These are phyloP conservation scores for Danio kyathit DNA, from an alignment of 2,797 vertebrate genomes.

Conservation along the genomic window DNA sequence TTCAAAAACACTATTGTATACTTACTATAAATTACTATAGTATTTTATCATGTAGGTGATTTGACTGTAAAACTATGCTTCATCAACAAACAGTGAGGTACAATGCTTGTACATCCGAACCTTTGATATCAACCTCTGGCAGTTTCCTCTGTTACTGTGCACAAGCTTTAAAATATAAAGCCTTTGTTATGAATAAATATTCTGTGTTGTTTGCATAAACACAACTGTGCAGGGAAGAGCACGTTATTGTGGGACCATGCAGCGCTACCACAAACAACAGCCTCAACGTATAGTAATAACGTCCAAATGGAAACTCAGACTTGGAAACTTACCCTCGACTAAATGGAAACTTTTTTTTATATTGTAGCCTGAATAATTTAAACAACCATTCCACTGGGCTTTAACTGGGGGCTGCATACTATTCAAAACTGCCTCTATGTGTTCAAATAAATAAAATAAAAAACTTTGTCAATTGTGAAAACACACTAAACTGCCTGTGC, in stretches of 20 bases:
- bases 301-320: slow-evolving; percentile 41
- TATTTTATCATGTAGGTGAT: not conserved
- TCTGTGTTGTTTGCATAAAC: slow-evolving; percentile 41
- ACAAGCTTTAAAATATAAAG: slow-evolving; percentile 31
- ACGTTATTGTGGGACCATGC: slow-evolving; percentile 3
- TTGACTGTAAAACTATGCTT: not conserved
- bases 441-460: not conserved
- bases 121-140: not conserved
- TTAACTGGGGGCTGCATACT: not conserved
- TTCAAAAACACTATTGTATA: no score
- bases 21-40: no score
- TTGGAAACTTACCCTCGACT: slow-evolving; percentile 61
- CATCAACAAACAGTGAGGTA: not conserved
- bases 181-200: slow-evolving; percentile 43
- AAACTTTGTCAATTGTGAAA: not conserved
- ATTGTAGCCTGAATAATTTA: slow-evolving; percentile 50
- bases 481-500: slow-evolving; percentile 1
- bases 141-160: slow-evolving; percentile 16
- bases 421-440: not conserved
- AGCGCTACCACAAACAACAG: slow-evolving; percentile 55
- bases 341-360: slow-evolving; percentile 44
- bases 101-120: not conserved
- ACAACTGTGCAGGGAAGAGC: slow-evolving; percentile 12
- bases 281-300: slow-evolving; percentile 34
- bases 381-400: slow-evolving; percentile 25